Evolutionary conservation across 1,140 invertebrate genomes (phyloP).

Genomic region (Scaptomyza montana): DNA sequence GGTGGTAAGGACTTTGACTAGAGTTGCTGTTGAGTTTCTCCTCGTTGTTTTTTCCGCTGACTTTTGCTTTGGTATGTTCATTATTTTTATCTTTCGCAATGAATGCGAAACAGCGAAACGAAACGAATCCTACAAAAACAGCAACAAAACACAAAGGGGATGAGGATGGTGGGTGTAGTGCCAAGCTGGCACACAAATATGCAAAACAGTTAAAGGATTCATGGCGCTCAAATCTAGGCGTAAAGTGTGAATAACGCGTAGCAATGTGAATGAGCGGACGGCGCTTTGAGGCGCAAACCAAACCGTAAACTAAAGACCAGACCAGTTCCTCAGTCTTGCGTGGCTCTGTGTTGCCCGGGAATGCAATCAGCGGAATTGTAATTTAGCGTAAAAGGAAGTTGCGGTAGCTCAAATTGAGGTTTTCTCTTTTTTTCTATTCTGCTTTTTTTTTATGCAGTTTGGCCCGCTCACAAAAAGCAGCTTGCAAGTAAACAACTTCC

Average conservation of each 20-base stretch:
- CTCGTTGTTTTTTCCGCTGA: slow-evolving; percentile 59
- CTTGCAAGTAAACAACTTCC: slow-evolving; percentile 72
- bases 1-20: slow-evolving; percentile 26
- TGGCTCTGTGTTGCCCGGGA: slow-evolving; percentile 38
- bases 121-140: slow-evolving; percentile 64
- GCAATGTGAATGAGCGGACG: slow-evolving; percentile 77
- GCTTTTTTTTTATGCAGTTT: slow-evolving; percentile 9
- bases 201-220: slow-evolving; percentile 79
- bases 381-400: slow-evolving; percentile 76
- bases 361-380: slow-evolving; percentile 82
- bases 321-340: slow-evolving; percentile 2
- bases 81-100: slow-evolving; percentile 82
- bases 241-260: slow-evolving; percentile 81
- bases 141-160: slow-evolving; percentile 8
- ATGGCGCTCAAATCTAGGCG: slow-evolving; percentile 79
- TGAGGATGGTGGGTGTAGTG: background rate
- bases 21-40: slow-evolving; percentile 60
- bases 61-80: slow-evolving; percentile 81
- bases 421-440: slow-evolving; percentile 24
- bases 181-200: slow-evolving; percentile 66
- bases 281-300: slow-evolving; percentile 51
- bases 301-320: slow-evolving; percentile 13
- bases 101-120: slow-evolving; percentile 77
- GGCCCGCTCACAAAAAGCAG: slow-evolving; percentile 29
- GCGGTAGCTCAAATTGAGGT: slow-evolving; percentile 62